Evolutionary conservation across 2,888 invertebrate species (phyloP).

Genomic region (Lasioglossum villosulum): DNA sequence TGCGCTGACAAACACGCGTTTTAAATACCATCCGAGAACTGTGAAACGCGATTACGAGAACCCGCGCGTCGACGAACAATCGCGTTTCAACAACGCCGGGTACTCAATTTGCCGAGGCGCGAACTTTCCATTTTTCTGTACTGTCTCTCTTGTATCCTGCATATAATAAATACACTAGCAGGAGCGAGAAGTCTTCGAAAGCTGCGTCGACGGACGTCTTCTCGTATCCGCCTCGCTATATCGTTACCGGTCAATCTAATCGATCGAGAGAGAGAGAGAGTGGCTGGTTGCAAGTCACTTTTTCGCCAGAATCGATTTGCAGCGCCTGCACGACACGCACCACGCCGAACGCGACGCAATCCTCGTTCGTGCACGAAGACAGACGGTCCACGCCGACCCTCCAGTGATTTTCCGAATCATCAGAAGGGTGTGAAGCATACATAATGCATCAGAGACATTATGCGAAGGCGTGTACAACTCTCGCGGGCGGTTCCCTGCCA

Average conservation of each 20-base stretch:
- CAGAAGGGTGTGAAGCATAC: conserved; percentile 77
- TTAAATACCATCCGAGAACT: conserved; percentile 1
- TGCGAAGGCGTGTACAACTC: conserved; percentile 74
- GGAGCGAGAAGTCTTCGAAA: not conserved
- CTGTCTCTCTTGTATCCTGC: not conserved
- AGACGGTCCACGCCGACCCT: conserved; percentile 53
- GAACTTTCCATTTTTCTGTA: not conserved
- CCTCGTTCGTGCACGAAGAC: conserved; percentile 61
- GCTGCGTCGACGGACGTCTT: not conserved
- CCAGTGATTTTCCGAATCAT: conserved; percentile 76
- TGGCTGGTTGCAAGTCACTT: conserved; percentile 34
- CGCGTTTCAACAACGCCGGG: conserved; percentile 1
- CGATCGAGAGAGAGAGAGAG: conserved; percentile 34
- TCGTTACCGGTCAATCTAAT: conserved; percentile 46
- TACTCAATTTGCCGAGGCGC: not conserved
- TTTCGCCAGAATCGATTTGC: conserved; percentile 55
- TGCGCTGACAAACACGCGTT: conserved; percentile 18
- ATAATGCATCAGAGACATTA: conserved; percentile 75
- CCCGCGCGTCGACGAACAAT: conserved; percentile 9
- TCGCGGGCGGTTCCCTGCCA: conserved; percentile 60
- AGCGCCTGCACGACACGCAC: conserved; percentile 47
- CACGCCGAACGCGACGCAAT: conserved; percentile 49
- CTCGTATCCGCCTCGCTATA: not conserved
- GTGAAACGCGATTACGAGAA: conserved; percentile 26
- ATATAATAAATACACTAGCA: not conserved